These are phyloP conservation scores for Lacerta viridis DNA, from an alignment of 2,797 vertebrate genomes.

Conservation along the genomic window DNA sequence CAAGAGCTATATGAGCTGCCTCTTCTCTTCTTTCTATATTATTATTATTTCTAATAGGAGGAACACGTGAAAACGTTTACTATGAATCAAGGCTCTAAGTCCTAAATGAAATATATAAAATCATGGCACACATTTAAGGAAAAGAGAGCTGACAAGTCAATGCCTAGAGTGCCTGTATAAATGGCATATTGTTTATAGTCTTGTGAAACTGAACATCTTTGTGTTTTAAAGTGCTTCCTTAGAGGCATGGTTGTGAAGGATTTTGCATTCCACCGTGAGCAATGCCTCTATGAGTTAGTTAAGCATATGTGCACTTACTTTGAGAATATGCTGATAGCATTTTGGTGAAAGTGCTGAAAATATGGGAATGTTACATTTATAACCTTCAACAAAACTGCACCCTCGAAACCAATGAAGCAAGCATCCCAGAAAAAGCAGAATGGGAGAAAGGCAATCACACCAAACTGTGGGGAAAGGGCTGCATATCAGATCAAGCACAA, in stretches of 20 bases:
- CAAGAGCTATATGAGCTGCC: constrained; percentile 46
- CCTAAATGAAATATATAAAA: constrained; percentile 64
- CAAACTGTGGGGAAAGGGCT: constrained; percentile 14
- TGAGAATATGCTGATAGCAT: constrained; percentile 30
- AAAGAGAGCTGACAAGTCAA: constrained; percentile 73
- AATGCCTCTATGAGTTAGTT: constrained; percentile 36
- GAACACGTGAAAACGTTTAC: constrained; percentile 65
- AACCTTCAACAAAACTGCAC: constrained; percentile 18
- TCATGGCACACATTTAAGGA: constrained; percentile 67
- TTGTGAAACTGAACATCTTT: constrained; percentile 77
- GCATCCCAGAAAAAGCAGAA: neutral
- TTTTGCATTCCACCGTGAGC: constrained; percentile 63
- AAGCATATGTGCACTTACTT: constrained; percentile 40
- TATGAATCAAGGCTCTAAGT: constrained; percentile 63
- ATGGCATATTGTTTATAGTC: constrained; percentile 69
- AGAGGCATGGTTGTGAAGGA: constrained; percentile 68
- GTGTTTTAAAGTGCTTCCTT: constrained; percentile 70
- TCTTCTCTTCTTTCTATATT: constrained; percentile 59
- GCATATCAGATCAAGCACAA: neutral
- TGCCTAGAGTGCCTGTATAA: constrained; percentile 73
- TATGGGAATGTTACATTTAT: neutral
- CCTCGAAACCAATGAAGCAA: constrained; percentile 37
- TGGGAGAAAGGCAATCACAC: neutral
- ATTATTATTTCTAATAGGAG: constrained; percentile 53
- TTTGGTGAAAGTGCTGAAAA: constrained; percentile 21